Percentiles rank a stretch among this genome's conserved stretches.
Conservation (phyloP, 2,797 vertebrate species). For the Lepidocolaptes lacrymiger region DNA sequence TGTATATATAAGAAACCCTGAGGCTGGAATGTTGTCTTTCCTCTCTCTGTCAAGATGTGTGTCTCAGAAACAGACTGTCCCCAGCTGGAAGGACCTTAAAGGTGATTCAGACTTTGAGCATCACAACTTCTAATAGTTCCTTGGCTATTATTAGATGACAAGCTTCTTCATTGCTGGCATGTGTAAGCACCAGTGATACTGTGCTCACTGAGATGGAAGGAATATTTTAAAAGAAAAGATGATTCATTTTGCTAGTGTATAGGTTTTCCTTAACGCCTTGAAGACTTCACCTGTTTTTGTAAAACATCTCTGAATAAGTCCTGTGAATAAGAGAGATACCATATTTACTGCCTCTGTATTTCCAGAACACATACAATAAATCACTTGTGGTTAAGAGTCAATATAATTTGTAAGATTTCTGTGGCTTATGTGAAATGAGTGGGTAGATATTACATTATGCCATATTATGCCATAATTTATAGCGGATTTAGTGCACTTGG, state of each 20-base stretch:
- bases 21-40: background rate
- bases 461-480: background rate
- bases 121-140: slow-evolving; percentile 10
- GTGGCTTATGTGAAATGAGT: background rate
- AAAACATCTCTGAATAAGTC: background rate
- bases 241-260: background rate
- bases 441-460: background rate
- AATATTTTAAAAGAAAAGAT: slow-evolving; percentile 9
- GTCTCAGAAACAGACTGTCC: background rate
- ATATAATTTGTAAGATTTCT: background rate
- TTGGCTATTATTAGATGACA: slow-evolving; percentile 9
- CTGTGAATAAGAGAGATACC: background rate
- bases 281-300: background rate
- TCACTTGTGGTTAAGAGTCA: background rate
- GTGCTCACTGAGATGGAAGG: slow-evolving; percentile 3
- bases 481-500: background rate
- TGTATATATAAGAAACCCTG: background rate
- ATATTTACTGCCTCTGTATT: background rate
- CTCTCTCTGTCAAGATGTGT: rapidly evolving
- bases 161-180: slow-evolving; percentile 5
- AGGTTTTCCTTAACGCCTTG: background rate
- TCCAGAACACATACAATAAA: background rate
- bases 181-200: background rate
- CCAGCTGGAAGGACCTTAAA: slow-evolving; percentile 24
- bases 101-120: background rate